Percentiles rank a stretch among this genome's conserved stretches.
phyloP scores from a whole-genome alignment of 2,797 vertebrate genomes.

The Chelon auratus region DNA sequence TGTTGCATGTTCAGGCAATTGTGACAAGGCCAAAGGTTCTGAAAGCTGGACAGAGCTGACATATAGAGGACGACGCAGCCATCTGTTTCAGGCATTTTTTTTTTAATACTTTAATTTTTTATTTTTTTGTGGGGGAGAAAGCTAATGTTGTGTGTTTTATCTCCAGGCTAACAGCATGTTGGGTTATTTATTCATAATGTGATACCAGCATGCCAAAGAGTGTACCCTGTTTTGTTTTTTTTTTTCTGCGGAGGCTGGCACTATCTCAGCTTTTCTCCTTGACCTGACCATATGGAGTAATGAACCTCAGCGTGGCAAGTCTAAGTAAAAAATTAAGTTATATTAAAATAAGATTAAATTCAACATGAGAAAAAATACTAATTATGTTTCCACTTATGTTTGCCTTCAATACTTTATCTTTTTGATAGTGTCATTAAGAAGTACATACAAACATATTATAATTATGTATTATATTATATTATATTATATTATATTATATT shows the following conservation, averaged over 20 bases:
- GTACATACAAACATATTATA: too few relatives aligned
- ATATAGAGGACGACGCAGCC: constrained; percentile 65
- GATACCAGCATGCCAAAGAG: constrained; percentile 63
- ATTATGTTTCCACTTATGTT: constrained; percentile 9
- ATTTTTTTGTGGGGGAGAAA: constrained; percentile 22
- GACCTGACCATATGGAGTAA: constrained; percentile 65
- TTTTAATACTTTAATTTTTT: background rate
- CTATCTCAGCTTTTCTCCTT: constrained; percentile 60
- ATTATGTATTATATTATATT: too few relatives aligned
- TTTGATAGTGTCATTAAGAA: too few relatives aligned
- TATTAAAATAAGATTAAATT: constrained; percentile 20
- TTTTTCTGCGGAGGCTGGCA: constrained; percentile 48
- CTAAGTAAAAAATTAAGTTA: constrained; percentile 30
- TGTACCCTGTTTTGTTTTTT: constrained; percentile 57
- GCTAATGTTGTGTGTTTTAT: constrained; percentile 72
- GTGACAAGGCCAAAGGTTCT: constrained; percentile 56
- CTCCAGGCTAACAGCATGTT: constrained; percentile 79
- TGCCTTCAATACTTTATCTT: background rate
- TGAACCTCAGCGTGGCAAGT: constrained; percentile 41
- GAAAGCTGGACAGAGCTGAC: constrained; percentile 56
- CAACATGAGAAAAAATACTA: constrained; percentile 18
- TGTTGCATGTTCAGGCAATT: constrained; percentile 38
- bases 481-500: too few relatives aligned
- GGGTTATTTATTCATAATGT: constrained; percentile 81
- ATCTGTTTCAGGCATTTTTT: constrained; percentile 62